Evolutionary conservation across 1,140 invertebrate species (phyloP).

Genomic region (Saccostrea glomerata): DNA sequence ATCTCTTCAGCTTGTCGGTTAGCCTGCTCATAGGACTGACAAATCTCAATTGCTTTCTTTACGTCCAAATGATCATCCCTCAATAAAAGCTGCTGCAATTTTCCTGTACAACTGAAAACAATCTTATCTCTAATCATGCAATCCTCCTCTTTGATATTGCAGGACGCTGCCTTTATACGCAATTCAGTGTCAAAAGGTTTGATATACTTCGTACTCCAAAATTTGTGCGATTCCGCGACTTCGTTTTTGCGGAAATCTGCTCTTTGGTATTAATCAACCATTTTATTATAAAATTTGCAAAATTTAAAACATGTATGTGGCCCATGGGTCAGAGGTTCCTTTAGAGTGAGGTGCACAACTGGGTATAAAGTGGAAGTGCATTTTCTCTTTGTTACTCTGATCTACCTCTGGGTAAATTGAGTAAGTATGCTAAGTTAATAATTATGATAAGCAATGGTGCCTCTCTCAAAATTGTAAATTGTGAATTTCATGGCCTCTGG

Average conservation of each 20-base stretch:
- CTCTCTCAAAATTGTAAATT: no score
- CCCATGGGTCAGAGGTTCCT: no score
- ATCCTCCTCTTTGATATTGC: not conserved
- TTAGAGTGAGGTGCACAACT: no score
- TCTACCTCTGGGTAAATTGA: no score
- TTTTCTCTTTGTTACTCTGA: no score
- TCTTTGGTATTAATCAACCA: no score
- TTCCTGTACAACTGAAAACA: constrained; percentile 38
- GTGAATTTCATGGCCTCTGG: no score
- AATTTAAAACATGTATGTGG: no score
- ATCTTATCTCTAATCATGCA: constrained; percentile 20
- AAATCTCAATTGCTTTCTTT: constrained; percentile 50
- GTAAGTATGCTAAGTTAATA: no score
- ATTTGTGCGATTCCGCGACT: constrained; percentile 38
- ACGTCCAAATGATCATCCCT: constrained; percentile 28
- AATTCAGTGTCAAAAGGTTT: constrained; percentile 16
- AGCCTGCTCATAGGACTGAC: constrained; percentile 3
- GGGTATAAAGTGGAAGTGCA: no score
- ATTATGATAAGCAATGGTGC: no score
- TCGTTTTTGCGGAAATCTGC: not conserved
- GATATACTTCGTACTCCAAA: not conserved
- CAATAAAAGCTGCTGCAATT: constrained; percentile 42
- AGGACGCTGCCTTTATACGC: not conserved
- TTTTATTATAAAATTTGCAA: no score
- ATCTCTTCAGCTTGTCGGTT: constrained; percentile 27